Percentiles rank a stretch among this genome's conserved stretches.
Conservation (phyloP, 2,888 invertebrate species). For the Nomada lathburiana region DNA sequence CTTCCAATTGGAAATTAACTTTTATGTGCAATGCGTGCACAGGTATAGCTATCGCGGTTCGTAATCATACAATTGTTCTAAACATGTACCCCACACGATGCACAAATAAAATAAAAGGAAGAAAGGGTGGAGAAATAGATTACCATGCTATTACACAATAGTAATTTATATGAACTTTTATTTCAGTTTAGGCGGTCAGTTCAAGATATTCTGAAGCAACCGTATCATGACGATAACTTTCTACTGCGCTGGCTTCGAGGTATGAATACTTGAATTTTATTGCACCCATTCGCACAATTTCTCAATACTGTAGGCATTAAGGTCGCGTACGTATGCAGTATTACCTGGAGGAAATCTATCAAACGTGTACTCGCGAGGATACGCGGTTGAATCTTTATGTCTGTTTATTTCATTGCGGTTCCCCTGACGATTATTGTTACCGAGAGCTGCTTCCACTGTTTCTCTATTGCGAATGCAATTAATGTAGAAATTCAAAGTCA, state of each 20-base stretch:
- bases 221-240: slow-evolving; percentile 92
- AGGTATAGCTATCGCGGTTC: too few species aligned
- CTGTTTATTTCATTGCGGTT: slow-evolving; percentile 8
- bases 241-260: slow-evolving; percentile 93
- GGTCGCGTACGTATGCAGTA: too few species aligned
- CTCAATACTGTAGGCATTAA: not conserved
- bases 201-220: slow-evolving; percentile 87
- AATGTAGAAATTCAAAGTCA: not conserved
- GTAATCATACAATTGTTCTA: too few species aligned
- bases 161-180: slow-evolving; percentile 67
- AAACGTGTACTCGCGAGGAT: not conserved
- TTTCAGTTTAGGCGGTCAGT: slow-evolving; percentile 92
- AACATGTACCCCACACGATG: too few species aligned
- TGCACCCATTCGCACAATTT: slow-evolving; percentile 14
- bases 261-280: slow-evolving; percentile 80
- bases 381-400: not conserved
- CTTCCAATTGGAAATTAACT: too few species aligned
- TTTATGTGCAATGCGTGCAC: too few species aligned
- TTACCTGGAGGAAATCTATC: not conserved
- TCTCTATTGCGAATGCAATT: not conserved
- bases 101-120: not conserved
- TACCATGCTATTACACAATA: not conserved
- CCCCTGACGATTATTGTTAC: not conserved
- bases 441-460: not conserved
- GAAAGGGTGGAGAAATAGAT: not conserved